Evolutionary conservation across 2,888 invertebrate species (phyloP).

Genomic region (Luperina nickerlii): DNA sequence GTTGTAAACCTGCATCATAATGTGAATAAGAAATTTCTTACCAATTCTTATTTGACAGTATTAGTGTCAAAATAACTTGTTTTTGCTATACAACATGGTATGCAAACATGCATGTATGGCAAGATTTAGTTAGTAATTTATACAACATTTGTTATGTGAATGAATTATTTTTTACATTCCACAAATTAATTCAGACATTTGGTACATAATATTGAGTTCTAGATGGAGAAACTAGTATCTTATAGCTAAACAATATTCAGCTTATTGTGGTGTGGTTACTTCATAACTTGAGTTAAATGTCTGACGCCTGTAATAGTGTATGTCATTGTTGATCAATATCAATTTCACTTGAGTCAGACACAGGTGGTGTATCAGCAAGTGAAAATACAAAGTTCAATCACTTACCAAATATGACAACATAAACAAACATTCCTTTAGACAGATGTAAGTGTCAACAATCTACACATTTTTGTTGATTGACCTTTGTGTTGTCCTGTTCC

Average conservation of each 20-base stretch:
- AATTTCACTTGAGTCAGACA: constrained; percentile 24
- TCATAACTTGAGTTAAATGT: background rate
- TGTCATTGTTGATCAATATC: constrained; percentile 9
- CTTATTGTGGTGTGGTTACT: background rate
- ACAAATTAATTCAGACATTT: constrained; percentile 7
- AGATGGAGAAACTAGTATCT: background rate
- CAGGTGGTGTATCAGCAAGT: constrained; percentile 53
- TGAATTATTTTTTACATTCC: constrained; percentile 8
- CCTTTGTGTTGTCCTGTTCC: constrained; percentile 42
- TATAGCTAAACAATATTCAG: background rate
- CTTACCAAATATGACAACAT: constrained; percentile 40
- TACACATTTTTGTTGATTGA: constrained; percentile 41
- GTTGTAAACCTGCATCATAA: constrained; percentile 25
- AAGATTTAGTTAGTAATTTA: constrained; percentile 24
- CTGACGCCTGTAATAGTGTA: background rate
- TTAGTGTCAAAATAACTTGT: constrained; percentile 27
- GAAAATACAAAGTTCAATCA: constrained; percentile 36
- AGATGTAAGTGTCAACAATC: constrained; percentile 15
- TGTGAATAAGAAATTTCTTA: constrained; percentile 38
- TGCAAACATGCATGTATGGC: constrained; percentile 29
- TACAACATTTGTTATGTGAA: background rate
- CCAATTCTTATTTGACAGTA: constrained; percentile 58
- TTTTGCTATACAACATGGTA: constrained; percentile 22
- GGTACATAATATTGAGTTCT: constrained; percentile 13
- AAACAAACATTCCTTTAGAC: constrained; percentile 21